Evolutionary conservation across 1,140 invertebrate species (phyloP).

Genomic region (Sycobia sp.): DNA sequence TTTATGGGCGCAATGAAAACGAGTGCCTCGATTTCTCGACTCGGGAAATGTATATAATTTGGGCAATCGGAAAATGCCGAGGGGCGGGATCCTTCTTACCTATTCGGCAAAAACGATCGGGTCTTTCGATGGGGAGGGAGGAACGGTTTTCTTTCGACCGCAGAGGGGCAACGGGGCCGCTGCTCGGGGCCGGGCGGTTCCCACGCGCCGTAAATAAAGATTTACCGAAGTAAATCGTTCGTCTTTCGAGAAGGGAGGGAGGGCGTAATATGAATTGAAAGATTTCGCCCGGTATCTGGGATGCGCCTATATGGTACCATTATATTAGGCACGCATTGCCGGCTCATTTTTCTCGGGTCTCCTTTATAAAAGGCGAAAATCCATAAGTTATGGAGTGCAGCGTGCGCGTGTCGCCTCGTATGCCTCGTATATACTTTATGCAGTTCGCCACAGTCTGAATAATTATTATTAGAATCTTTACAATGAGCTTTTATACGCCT

Average conservation of each 20-base stretch:
- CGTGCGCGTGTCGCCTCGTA: too few relatives aligned
- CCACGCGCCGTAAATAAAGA: conserved; percentile 31
- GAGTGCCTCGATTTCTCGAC: too few relatives aligned
- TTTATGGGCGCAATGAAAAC: too few relatives aligned
- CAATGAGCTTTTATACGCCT: too few relatives aligned
- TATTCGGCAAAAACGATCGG: conserved; percentile 7
- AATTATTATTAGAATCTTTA: too few relatives aligned
- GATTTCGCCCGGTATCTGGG: neutral
- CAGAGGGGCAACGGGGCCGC: neutral
- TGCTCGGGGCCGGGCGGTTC: neutral
- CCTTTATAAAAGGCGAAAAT: neutral
- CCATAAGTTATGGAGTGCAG: too few relatives aligned
- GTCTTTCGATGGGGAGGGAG: neutral
- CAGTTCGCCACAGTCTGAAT: too few relatives aligned
- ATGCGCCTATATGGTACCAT: conserved; percentile 14
- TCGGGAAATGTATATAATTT: conserved; percentile 30
- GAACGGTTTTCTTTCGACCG: neutral
- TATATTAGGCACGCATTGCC: conserved; percentile 38
- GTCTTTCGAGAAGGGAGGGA: too few relatives aligned
- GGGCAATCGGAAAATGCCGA: conserved; percentile 19
- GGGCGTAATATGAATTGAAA: conserved; percentile 9
- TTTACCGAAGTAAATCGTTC: conserved; percentile 29
- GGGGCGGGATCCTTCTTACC: neutral
- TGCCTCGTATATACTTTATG: too few relatives aligned
- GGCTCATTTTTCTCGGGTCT: conserved; percentile 28